A percentile compares a stretch with the other conserved stretches of the same genome.
Evolutionary conservation across 2,113 vertebrate genomes (phyloP).

Genomic region (Fukomys damarensis): DNA sequence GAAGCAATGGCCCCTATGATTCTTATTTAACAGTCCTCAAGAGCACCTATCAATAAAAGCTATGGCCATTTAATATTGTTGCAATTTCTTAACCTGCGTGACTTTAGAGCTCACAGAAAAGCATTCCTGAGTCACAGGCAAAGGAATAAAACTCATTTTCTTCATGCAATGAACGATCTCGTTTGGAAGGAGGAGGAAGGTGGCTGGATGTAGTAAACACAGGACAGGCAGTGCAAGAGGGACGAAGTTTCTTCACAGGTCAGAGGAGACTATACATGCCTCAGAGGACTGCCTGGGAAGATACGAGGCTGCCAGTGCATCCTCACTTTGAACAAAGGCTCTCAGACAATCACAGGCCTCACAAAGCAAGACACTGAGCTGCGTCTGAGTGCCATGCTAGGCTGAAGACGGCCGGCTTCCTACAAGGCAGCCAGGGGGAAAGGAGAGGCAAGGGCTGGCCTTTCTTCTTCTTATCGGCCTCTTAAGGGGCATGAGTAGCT

Average conservation of each 20-base stretch:
- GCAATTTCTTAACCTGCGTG: background rate
- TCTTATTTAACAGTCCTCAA: background rate
- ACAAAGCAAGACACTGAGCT: background rate
- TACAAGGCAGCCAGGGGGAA: background rate
- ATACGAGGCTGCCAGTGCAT: background rate
- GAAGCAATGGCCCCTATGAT: background rate
- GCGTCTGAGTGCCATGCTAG: rapidly evolving
- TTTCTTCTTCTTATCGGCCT: background rate
- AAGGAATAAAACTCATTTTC: background rate
- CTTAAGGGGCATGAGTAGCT: background rate
- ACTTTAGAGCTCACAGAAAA: background rate
- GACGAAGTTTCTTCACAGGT: background rate
- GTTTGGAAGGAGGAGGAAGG: background rate
- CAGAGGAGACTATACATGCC: background rate
- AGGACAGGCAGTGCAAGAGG: rapidly evolving
- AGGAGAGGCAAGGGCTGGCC: background rate
- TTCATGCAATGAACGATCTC: background rate
- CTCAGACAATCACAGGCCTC: background rate
- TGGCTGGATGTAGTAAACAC: background rate
- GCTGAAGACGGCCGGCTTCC: background rate
- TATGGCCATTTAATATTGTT: background rate
- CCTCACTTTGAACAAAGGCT: background rate
- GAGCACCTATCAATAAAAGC: background rate
- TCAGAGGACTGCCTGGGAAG: background rate
- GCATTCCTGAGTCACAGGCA: background rate